Percentiles rank a stretch among this genome's conserved stretches.
Evolutionary conservation across 2,888 invertebrate genomes (phyloP).

Genomic region (Ptychoptera contaminata): DNA sequence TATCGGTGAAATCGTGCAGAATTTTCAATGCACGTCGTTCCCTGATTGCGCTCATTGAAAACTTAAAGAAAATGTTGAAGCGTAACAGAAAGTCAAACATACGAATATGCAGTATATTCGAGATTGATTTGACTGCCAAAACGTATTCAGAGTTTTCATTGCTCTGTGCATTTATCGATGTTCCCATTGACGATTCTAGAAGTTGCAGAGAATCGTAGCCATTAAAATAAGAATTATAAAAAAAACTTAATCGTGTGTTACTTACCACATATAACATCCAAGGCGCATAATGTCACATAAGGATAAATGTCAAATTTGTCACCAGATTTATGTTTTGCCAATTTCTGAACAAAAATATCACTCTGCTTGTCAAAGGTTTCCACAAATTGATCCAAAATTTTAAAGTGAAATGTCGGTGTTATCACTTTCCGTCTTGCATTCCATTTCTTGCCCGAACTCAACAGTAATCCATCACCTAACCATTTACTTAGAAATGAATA

Average conservation of each 20-base stretch:
- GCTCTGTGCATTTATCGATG: slow-evolving; percentile 52
- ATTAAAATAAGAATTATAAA: background rate
- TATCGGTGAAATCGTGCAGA: slow-evolving; percentile 37
- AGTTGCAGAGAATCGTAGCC: background rate
- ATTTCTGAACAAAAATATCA: slow-evolving; percentile 30
- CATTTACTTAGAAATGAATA: slow-evolving; percentile 34
- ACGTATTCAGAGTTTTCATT: slow-evolving; percentile 56
- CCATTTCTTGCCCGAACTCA: slow-evolving; percentile 38
- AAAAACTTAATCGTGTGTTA: background rate
- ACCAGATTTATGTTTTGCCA: slow-evolving; percentile 21
- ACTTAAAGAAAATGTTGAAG: slow-evolving; percentile 27
- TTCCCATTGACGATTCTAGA: slow-evolving; percentile 76
- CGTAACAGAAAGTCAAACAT: slow-evolving; percentile 28
- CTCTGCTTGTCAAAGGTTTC: slow-evolving; percentile 50
- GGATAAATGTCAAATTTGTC: slow-evolving; percentile 41
- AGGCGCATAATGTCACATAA: slow-evolving; percentile 39
- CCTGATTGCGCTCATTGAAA: slow-evolving; percentile 39
- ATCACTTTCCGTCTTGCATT: slow-evolving; percentile 48
- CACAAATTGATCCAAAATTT: slow-evolving; percentile 57
- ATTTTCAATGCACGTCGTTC: slow-evolving; percentile 33
- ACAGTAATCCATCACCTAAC: slow-evolving; percentile 40
- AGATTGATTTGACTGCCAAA: slow-evolving; percentile 45
- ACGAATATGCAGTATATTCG: slow-evolving; percentile 25
- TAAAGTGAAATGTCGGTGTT: slow-evolving; percentile 69
- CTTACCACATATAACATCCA: slow-evolving; percentile 47